Conservation (phyloP, 2,113 vertebrate genomes). For the Circaetus gallicus region DNA sequence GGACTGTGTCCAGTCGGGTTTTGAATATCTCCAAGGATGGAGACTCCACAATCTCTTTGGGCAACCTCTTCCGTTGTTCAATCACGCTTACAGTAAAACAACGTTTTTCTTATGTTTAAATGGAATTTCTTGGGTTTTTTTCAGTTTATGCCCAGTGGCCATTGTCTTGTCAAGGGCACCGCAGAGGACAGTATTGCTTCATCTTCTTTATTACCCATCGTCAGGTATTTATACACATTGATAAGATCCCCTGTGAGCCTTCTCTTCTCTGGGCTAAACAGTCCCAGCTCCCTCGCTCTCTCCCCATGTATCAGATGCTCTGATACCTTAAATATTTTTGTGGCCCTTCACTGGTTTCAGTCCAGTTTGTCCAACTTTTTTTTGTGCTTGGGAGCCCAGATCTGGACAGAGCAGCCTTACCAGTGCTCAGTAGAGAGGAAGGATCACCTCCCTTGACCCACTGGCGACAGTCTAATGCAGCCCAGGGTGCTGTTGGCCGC, state of each 20-base stretch:
- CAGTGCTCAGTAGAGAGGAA: background rate
- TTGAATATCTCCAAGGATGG: background rate
- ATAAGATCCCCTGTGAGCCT: background rate
- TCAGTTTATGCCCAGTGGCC: background rate
- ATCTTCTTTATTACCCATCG: background rate
- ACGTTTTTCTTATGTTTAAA: background rate
- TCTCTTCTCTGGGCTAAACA: background rate
- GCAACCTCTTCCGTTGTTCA: background rate
- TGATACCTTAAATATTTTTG: background rate
- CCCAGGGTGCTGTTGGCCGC: background rate
- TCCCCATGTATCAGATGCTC: background rate
- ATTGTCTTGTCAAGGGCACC: background rate
- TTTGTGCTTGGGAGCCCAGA: background rate
- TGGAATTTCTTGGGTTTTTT: background rate
- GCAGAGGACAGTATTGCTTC: background rate
- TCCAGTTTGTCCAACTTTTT: background rate
- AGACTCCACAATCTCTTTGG: background rate
- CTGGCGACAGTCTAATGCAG: background rate
- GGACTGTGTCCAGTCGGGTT: background rate
- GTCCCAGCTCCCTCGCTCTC: background rate
- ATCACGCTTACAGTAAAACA: accelerated
- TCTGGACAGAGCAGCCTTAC: background rate
- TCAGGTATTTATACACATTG: background rate
- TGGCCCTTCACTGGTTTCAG: background rate
- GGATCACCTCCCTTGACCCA: background rate